Percentiles rank a stretch among this genome's conserved stretches.
Conservation (phyloP, 2,888 invertebrate genomes). For the Masnerella sp. region DNA sequence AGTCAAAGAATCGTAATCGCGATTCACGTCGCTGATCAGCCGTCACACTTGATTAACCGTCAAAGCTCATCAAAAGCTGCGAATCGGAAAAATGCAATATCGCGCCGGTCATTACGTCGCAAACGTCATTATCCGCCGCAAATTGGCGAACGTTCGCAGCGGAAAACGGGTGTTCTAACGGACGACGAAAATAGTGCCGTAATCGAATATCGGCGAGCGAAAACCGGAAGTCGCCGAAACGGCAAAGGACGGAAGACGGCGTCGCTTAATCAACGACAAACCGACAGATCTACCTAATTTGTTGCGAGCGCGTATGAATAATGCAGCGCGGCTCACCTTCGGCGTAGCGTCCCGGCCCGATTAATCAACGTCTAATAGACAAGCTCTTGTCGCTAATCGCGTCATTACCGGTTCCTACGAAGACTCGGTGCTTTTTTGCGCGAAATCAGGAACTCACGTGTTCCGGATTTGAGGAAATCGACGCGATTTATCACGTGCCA, state of each 20-base stretch:
- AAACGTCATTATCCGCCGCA: neutral
- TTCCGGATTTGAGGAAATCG: slow-evolving; percentile 8
- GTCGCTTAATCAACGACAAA: slow-evolving; percentile 61
- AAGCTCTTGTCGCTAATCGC: slow-evolving; percentile 48
- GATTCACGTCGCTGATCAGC: too few relatives aligned
- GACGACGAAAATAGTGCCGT: slow-evolving; percentile 21
- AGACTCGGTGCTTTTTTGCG: slow-evolving; percentile 25
- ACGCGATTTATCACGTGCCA: too few relatives aligned
- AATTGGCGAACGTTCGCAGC: slow-evolving; percentile 5
- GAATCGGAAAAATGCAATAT: slow-evolving; percentile 6
- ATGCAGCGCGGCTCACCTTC: slow-evolving; percentile 56
- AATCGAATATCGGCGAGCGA: slow-evolving; percentile 33
- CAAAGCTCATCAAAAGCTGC: neutral
- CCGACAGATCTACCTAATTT: slow-evolving; percentile 60
- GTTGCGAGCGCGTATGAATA: slow-evolving; percentile 64
- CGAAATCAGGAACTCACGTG: slow-evolving; percentile 21
- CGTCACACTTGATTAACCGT: neutral
- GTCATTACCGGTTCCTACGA: slow-evolving; percentile 26
- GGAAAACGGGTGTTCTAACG: slow-evolving; percentile 5
- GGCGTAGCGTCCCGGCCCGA: slow-evolving; percentile 43
- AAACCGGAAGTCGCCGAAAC: slow-evolving; percentile 27
- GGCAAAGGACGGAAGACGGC: slow-evolving; percentile 22
- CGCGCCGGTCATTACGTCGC: slow-evolving; percentile 1
- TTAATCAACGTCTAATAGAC: slow-evolving; percentile 63
- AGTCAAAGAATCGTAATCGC: too few relatives aligned